Evolutionary conservation across 2,113 vertebrate genomes (phyloP).

Genomic region (Pandion haliaetus): DNA sequence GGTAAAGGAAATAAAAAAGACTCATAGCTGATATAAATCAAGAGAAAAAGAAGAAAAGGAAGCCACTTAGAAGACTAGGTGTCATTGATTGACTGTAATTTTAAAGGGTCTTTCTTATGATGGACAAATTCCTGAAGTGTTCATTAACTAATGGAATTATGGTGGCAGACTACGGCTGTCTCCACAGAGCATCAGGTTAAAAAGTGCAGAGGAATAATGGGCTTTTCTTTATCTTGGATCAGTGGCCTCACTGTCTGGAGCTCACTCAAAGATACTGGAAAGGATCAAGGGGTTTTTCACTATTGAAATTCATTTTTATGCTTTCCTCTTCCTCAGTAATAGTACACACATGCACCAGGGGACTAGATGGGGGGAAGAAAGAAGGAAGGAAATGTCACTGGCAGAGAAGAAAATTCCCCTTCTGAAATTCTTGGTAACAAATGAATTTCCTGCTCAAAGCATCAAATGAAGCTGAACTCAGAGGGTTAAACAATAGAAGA

Average conservation of each 20-base stretch:
- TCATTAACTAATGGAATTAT: slow-evolving; percentile 74
- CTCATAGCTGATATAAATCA: slow-evolving; percentile 26
- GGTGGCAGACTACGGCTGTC: slow-evolving; percentile 4
- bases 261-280: not conserved
- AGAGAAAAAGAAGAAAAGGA: slow-evolving; percentile 23
- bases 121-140: slow-evolving; percentile 55
- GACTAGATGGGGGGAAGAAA: not conserved
- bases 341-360: not conserved
- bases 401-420: not conserved
- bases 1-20: slow-evolving; percentile 36
- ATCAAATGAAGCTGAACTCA: not conserved
- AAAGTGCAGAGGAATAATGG: slow-evolving; percentile 34
- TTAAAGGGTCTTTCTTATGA: slow-evolving; percentile 53
- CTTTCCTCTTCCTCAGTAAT: not conserved
- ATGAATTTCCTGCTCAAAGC: not conserved
- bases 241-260: not conserved
- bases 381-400: not conserved
- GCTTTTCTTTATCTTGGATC: not conserved
- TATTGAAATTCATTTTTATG: slow-evolving; percentile 26
- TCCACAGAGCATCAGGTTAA: slow-evolving; percentile 39
- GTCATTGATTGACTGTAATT: slow-evolving; percentile 64
- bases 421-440: not conserved
- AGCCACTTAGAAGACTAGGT: slow-evolving; percentile 22
- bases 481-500: slow-evolving; percentile 52
- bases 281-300: not conserved